Conservation (phyloP, 2,113 vertebrate species). For the Aphelocoma coerulescens region DNA sequence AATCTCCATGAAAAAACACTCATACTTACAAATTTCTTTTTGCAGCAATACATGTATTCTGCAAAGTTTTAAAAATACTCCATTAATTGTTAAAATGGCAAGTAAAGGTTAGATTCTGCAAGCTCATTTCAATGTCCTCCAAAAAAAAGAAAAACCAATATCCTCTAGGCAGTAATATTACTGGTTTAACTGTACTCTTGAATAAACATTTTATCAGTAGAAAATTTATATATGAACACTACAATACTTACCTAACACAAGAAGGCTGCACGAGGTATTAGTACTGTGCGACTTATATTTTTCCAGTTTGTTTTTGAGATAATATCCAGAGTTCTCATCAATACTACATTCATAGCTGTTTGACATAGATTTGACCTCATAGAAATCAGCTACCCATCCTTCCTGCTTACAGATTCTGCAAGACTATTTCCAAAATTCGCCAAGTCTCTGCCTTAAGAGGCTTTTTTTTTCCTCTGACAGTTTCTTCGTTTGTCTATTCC, state of each 20-base stretch:
- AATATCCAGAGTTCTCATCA: conserved; percentile 62
- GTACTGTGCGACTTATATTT: conserved; percentile 33
- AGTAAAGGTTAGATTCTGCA: not conserved
- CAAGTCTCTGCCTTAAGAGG: conserved; percentile 9
- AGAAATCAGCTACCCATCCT: conserved; percentile 73
- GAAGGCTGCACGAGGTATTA: conserved; percentile 56
- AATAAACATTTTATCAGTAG: not conserved
- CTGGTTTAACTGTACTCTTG: not conserved
- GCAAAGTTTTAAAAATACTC: not conserved
- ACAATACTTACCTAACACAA: conserved; percentile 70
- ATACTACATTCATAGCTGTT: conserved; percentile 63
- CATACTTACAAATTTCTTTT: not conserved
- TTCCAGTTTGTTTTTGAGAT: conserved; percentile 73
- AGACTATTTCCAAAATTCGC: conserved; percentile 39
- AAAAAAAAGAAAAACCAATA: not conserved
- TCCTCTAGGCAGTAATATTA: not conserved
- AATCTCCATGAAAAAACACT: not conserved
- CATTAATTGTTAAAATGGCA: not conserved
- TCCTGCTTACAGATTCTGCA: conserved; percentile 54
- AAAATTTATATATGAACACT: not conserved
- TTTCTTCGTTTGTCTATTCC: conserved; percentile 54
- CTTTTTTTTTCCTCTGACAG: not conserved
- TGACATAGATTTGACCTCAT: conserved; percentile 60
- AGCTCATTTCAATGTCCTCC: not conserved
- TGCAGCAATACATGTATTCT: not conserved